Evolutionary conservation across 2,888 invertebrate genomes (phyloP).

Genomic region (Cephus runcator): DNA sequence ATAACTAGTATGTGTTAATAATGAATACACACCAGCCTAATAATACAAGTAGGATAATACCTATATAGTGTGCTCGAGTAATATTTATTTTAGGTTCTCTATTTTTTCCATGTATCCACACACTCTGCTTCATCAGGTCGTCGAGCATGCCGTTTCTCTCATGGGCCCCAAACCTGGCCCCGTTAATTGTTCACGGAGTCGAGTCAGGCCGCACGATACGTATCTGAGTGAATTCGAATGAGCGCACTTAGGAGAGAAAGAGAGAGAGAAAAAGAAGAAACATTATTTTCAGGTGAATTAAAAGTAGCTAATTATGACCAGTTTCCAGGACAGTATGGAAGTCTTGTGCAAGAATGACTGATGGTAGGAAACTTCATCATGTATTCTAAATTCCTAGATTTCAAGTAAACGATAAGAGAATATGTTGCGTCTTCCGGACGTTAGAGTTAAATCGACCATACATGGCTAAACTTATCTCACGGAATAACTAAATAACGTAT

Average conservation of each 20-base stretch:
- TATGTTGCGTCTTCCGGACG: not conserved
- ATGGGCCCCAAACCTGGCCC: constrained; percentile 41
- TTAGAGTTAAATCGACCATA: not conserved
- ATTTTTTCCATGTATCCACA: not conserved
- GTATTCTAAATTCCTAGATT: not conserved
- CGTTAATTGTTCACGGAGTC: constrained; percentile 51
- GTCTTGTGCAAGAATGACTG: not conserved
- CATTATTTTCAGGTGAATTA: constrained; percentile 44
- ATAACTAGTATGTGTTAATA: not conserved
- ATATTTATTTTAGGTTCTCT: not conserved
- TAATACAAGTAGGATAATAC: not conserved
- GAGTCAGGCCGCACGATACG: constrained; percentile 43
- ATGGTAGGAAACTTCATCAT: not conserved
- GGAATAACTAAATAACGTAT: not conserved
- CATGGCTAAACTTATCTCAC: not conserved
- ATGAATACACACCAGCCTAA: not conserved
- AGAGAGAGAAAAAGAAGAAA: constrained; percentile 29
- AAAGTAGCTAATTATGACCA: constrained; percentile 46
- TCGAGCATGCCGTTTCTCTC: constrained; percentile 21
- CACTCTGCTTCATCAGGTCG: not conserved
- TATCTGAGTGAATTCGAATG: constrained; percentile 44
- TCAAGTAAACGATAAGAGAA: not conserved
- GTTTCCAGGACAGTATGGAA: constrained; percentile 27
- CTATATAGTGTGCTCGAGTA: not conserved
- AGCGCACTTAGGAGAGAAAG: constrained; percentile 26